Evolutionary conservation across 1,140 invertebrate species (phyloP), one percentile per base, ranked within the genome.

Genomic region (Alviniconcha marisindica): DNA sequence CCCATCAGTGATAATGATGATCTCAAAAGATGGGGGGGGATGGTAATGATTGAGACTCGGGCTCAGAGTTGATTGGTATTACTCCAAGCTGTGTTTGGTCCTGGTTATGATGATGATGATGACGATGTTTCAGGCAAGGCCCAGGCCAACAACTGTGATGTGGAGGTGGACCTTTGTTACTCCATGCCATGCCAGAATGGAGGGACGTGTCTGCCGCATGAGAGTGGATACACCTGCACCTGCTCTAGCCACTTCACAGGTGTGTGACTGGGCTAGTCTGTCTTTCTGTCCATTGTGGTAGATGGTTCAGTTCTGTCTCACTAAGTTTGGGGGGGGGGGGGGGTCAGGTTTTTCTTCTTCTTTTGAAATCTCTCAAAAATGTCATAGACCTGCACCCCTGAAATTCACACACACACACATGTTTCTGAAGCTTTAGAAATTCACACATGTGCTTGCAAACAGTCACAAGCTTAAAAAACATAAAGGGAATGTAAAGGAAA

Each of bases 81-180:
- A n/a, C n/a, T n/a, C n/a, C n/a, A n/a, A n/a, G n/a, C n/a, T n/a
- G n/a, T n/a, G n/a, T n/a, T n/a, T 69, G 63, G 24, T 69, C 7
- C 5, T 69, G n/a, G 24, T 69, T 5, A 36, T 69, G 63, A 31
- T 69, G 63, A 36, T 69, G 63, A 36, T 69, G 63, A 31, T 69
- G 63, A 69, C 71, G 44, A 12, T 42, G 48, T 74, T 83, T 42
- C 82, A 89, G 87, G 86, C n/a, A 80, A 79, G 77, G 83, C 81
- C 42, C 66, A 97, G 88, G 96, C 98, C 90, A 98, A 98, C 87
- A 94, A 98, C 69, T 99, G 99, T 91, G 98, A 99, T 91, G 97
- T 97, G 0, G 98, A 99, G 92, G 97, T 99, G 0, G 98, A 99
- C 93, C 93, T 99, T 0, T 99, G 99, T 91, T 99, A 99, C 91